Evolutionary conservation across 2,888 invertebrate genomes (phyloP), one percentile per base, ranked within the genome.

Genomic region (Cacoxenus indagator): DNA sequence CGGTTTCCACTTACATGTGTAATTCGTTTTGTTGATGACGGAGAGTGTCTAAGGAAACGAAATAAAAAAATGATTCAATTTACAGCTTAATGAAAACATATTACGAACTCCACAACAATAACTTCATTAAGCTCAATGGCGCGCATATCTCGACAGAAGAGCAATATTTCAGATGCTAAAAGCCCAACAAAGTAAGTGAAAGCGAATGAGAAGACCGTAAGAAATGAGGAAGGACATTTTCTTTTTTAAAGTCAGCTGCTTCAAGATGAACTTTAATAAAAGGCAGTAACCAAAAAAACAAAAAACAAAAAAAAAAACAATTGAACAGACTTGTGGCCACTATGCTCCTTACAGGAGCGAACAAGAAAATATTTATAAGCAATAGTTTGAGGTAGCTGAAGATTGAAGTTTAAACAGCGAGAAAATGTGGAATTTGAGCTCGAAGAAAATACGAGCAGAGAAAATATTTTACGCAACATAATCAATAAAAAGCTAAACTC

Each of bases 401-500:
- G 45, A 62, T 45, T 62, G 43, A 62, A 62, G 61, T 62, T 62
- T 45, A 14, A 62, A 27, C 19, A 9, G 24, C 26, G 4, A 26
- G n/a, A n/a, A n/a, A 26, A 9, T 55, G 11, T 4, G 55, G 55
- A 11, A 19, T 59, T 43, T 62, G 51, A 22, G 51, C 6, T 19
- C 51, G 17, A 22, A 9, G 17, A 14, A 9, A n/a, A 22, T 62
- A 17, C 24, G 61, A 19, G 22, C 1, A 17, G 22, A 54, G 11
- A 17, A 70, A 67, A 71, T 70, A 71, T 75, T 77, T 64, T 72
- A 69, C 69, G 64, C 71, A 72, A 68, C 61, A 76, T 74, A 80
- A 80, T 82, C 80, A 82, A 80, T 82, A 82, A 78, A 78, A 57
- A 73, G 74, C 76, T 78, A 73, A 76, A 77, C 48, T n/a, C 67